Evolutionary conservation across 2,113 vertebrate species (phyloP).

Genomic region (Grallaria varia): DNA sequence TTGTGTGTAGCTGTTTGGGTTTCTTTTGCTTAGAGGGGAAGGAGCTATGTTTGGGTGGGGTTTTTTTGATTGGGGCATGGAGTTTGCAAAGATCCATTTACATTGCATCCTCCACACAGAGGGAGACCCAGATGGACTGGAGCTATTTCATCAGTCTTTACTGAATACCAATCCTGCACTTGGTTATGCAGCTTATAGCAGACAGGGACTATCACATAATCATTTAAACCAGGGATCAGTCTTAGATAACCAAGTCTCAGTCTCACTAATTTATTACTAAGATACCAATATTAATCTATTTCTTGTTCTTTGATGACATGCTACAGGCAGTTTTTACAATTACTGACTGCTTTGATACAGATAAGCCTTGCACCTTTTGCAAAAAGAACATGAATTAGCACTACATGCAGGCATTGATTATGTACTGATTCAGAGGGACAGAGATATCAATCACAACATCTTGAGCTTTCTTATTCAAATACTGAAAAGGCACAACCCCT

Average conservation of each 20-base stretch:
- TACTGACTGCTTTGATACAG: background rate
- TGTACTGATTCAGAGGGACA: background rate
- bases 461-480: background rate
- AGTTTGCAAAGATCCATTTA: background rate
- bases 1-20: background rate
- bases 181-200: background rate
- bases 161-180: background rate
- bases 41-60: background rate
- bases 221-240: background rate
- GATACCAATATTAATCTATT: background rate
- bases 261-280: background rate
- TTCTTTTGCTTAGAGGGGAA: background rate
- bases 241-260: background rate
- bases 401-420: background rate
- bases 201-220: background rate
- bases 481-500: background rate
- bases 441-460: background rate
- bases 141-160: background rate
- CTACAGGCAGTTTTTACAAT: background rate
- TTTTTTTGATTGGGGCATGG: background rate
- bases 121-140: background rate
- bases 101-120: background rate
- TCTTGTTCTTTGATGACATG: background rate
- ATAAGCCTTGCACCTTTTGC: background rate
- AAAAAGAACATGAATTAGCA: background rate